A percentile compares a stretch with the other conserved stretches of the same genome.
phyloP scores from a whole-genome alignment of 64 coral and sea anemone genomes.

The Pocillopora verrucosa region DNA sequence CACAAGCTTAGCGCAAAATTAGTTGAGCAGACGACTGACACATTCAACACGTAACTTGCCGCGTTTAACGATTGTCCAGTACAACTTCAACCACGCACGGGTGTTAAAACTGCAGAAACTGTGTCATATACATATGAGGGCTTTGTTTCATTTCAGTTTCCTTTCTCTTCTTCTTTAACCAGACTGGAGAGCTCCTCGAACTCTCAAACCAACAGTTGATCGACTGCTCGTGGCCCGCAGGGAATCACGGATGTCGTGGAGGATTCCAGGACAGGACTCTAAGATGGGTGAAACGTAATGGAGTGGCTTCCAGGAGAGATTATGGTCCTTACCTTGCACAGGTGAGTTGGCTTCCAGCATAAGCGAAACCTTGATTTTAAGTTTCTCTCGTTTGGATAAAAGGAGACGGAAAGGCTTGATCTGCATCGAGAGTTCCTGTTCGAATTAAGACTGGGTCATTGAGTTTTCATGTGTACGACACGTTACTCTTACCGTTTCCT shows the following conservation, averaged over 20 bases:
- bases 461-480: too few relatives aligned
- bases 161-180: not conserved
- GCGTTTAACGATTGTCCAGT: too few relatives aligned
- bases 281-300: conserved; percentile 82
- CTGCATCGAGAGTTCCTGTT: too few relatives aligned
- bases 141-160: not conserved
- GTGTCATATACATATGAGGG: not conserved
- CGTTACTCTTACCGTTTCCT: not conserved
- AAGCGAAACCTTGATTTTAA: too few relatives aligned
- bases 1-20: too few relatives aligned
- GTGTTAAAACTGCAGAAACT: too few relatives aligned
- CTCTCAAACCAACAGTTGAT: conserved; percentile 87
- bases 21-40: too few relatives aligned
- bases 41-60: too few relatives aligned
- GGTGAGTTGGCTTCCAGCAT: not conserved
- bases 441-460: too few relatives aligned
- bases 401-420: too few relatives aligned
- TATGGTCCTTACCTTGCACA: conserved; percentile 91
- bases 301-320: conserved; percentile 63
- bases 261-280: conserved; percentile 88
- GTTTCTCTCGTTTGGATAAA: too few relatives aligned
- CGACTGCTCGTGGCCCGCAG: conserved; percentile 80
- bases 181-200: conserved; percentile 80
- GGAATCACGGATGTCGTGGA: conserved; percentile 86
- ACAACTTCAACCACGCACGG: too few relatives aligned